phyloP scores from a whole-genome alignment of 2,888 invertebrate species.

The Callimorpha dominula region DNA sequence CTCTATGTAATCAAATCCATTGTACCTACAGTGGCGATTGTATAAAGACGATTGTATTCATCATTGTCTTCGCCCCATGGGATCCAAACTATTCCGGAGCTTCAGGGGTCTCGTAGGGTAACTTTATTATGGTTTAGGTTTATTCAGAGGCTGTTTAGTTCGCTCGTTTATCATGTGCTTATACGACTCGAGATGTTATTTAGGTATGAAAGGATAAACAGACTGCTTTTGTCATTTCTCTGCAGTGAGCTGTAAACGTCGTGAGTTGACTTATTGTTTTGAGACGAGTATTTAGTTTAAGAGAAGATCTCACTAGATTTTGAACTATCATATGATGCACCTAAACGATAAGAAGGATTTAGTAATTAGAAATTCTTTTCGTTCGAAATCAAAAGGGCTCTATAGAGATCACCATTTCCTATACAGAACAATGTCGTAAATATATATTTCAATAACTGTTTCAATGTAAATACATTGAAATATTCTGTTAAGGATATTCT shows the following conservation, averaged over 20 bases:
- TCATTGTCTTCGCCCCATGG: constrained; percentile 21
- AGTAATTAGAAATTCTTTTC: neutral
- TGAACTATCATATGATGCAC: neutral
- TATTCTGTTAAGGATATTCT: too few relatives aligned
- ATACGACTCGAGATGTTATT: constrained; percentile 9
- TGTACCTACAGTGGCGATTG: constrained; percentile 1
- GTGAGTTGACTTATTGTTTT: constrained; percentile 1
- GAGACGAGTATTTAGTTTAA: neutral
- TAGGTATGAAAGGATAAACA: constrained; percentile 14
- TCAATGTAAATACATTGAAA: too few relatives aligned
- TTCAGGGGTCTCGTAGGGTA: constrained; percentile 5
- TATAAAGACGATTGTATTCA: constrained; percentile 16
- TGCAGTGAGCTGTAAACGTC: constrained; percentile 13
- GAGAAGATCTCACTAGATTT: neutral
- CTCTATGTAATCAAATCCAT: neutral
- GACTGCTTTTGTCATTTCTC: constrained; percentile 15
- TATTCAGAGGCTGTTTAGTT: constrained; percentile 26
- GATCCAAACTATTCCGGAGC: constrained; percentile 18
- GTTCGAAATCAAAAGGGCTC: too few relatives aligned
- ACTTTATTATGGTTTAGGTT: constrained; percentile 22
- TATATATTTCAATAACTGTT: too few relatives aligned
- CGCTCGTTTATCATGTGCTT: constrained; percentile 22
- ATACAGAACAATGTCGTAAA: too few relatives aligned
- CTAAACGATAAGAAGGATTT: neutral
- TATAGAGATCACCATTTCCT: too few relatives aligned